These are phyloP conservation scores for Phymanthus crucifer DNA, from an alignment of 92 coral and sea anemone species.

Conservation along the genomic window DNA sequence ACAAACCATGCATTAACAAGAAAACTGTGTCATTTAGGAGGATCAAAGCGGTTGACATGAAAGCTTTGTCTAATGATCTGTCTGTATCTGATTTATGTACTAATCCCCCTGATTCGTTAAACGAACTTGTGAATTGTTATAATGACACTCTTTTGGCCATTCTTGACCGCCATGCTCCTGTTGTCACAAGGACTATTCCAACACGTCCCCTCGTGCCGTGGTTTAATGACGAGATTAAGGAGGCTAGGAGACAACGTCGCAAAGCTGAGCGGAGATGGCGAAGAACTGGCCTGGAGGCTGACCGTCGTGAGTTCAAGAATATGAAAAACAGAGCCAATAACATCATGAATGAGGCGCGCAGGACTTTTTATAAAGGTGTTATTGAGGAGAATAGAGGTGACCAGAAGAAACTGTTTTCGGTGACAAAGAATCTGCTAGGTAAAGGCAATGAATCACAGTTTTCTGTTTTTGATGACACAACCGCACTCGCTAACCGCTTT, in stretches of 20 bases:
- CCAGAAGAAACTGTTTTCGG: no score
- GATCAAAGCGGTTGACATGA: slow-evolving; percentile 26
- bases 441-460: no score
- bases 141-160: slow-evolving; percentile 32
- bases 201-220: slow-evolving; percentile 37
- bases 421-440: no score
- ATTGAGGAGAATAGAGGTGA: no score
- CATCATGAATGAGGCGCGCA: background rate
- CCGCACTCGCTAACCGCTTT: no score
- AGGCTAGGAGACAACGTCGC: slow-evolving; percentile 29
- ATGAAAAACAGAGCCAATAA: slow-evolving; percentile 19
- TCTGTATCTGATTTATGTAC: slow-evolving; percentile 28
- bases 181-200: slow-evolving; percentile 19
- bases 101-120: slow-evolving; percentile 36
- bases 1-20: slow-evolving; percentile 23
- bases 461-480: no score
- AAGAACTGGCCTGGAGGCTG: slow-evolving; percentile 27
- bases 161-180: slow-evolving; percentile 36
- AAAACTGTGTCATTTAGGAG: slow-evolving; percentile 36
- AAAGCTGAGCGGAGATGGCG: slow-evolving; percentile 31
- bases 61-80: slow-evolving; percentile 29
- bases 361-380: no score
- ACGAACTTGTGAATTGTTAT: slow-evolving; percentile 29
- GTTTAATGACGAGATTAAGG: slow-evolving; percentile 36
- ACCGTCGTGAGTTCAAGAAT: slow-evolving; percentile 21